A percentile compares a stretch with the other conserved stretches of the same genome.
Conservation (phyloP, 2,888 invertebrate species). For the Callyntrura guangdongensis region DNA sequence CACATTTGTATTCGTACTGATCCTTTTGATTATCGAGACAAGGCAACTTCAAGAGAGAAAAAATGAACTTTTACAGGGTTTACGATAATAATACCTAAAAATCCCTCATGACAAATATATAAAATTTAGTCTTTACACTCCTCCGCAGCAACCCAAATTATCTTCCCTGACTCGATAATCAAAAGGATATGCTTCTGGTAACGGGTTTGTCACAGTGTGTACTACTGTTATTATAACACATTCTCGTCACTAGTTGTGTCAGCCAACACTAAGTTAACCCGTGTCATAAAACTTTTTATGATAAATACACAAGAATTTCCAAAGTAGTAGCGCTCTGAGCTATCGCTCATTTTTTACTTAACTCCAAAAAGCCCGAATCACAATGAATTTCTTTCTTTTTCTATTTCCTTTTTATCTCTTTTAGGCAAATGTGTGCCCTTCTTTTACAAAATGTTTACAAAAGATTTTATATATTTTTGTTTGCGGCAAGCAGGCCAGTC, state of each 20-base stretch:
- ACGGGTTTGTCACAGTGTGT: background rate
- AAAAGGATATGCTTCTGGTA: background rate
- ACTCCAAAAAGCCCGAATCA: slow-evolving; percentile 22
- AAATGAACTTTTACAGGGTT: slow-evolving; percentile 13
- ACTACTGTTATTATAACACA: slow-evolving; percentile 7
- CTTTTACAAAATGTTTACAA: slow-evolving; percentile 4
- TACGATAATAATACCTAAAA: background rate
- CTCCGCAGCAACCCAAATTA: background rate
- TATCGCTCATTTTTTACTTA: background rate
- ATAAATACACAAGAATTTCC: slow-evolving; percentile 36
- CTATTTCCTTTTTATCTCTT: slow-evolving; percentile 14
- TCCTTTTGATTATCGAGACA: background rate
- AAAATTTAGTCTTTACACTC: background rate
- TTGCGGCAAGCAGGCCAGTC: background rate
- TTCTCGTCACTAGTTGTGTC: background rate
- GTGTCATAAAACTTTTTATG: slow-evolving; percentile 41
- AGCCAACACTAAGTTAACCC: background rate
- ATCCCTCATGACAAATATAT: background rate
- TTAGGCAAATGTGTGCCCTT: slow-evolving; percentile 30
- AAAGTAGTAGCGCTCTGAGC: slow-evolving; percentile 13
- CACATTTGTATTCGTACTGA: background rate
- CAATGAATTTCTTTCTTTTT: slow-evolving; percentile 40
- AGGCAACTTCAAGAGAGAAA: background rate
- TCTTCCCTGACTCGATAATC: background rate
- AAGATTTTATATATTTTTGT: background rate